A percentile compares a stretch with the other conserved stretches of the same genome.
These are phyloP conservation scores for Platanista minor DNA, from an alignment of 2,113 vertebrate species.

Conservation along the genomic window DNA sequence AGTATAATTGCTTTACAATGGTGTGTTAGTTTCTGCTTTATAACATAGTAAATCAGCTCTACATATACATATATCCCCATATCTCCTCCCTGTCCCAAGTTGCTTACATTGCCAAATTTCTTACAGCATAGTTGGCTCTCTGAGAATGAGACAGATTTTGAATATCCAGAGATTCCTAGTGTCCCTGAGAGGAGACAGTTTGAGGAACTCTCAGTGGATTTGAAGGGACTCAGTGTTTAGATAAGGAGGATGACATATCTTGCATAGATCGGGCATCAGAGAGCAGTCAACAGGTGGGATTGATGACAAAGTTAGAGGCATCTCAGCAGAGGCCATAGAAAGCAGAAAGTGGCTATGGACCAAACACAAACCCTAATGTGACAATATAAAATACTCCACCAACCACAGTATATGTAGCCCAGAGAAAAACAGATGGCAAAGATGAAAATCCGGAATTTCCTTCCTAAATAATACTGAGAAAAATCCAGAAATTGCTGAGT, in stretches of 20 bases:
- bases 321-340: neutral
- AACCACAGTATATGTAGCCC: neutral
- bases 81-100: neutral
- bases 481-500: neutral
- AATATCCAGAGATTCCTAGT: neutral
- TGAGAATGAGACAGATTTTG: neutral
- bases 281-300: neutral
- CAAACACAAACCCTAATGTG: neutral
- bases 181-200: neutral
- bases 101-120: neutral
- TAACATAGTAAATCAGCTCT: no score
- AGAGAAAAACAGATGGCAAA: neutral
- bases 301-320: neutral
- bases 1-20: no score
- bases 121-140: neutral
- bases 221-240: neutral
- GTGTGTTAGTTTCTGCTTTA: no score
- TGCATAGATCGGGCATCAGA: neutral
- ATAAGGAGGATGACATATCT: neutral
- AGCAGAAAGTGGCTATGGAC: neutral
- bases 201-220: neutral
- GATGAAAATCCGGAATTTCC: neutral
- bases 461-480: neutral
- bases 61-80: no score
- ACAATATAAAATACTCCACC: neutral